Percentiles rank a stretch among this genome's conserved stretches.
Evolutionary conservation across 2,797 vertebrate genomes (phyloP).

Genomic region (Parotocinclus haroldoi): DNA sequence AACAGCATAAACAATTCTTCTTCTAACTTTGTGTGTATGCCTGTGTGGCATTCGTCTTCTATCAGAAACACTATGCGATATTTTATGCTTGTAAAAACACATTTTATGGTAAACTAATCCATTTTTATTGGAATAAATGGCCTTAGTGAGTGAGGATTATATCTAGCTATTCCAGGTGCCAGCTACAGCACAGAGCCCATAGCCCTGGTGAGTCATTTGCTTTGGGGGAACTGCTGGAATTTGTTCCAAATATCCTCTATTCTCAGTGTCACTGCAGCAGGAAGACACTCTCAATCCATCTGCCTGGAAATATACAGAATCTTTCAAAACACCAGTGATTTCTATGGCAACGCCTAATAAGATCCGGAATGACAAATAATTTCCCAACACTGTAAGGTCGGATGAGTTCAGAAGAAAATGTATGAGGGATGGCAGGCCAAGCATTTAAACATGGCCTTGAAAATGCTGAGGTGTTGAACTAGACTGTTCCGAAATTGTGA

Average conservation of each 20-base stretch:
- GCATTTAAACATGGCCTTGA: not conserved
- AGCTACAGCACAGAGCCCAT: conserved; percentile 22
- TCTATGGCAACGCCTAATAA: conserved; percentile 35
- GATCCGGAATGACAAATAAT: too few relatives aligned
- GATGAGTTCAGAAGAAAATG: too few relatives aligned
- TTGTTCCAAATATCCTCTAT: conserved; percentile 23
- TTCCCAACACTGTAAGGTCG: too few relatives aligned
- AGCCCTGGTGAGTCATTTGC: conserved; percentile 28
- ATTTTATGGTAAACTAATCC: conserved; percentile 16
- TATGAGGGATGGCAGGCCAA: too few relatives aligned
- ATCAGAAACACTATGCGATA: conserved; percentile 38
- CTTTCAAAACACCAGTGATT: conserved; percentile 39
- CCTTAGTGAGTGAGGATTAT: conserved; percentile 3
- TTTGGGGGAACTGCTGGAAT: conserved; percentile 17
- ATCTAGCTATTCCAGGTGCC: conserved; percentile 4
- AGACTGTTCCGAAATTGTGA: not conserved
- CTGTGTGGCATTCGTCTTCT: conserved; percentile 28
- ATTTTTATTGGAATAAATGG: conserved; percentile 18
- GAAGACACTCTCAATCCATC: conserved; percentile 34
- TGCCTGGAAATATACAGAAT: conserved; percentile 39
- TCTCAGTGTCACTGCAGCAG: conserved; percentile 13
- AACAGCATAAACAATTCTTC: conserved; percentile 32
- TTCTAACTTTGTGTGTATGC: conserved; percentile 12
- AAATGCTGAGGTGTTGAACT: not conserved
- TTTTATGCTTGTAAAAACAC: conserved; percentile 17